Percentiles rank a stretch among this genome's conserved stretches.
Conservation (phyloP, 2,888 invertebrate species). For the Morpho achilles region DNA sequence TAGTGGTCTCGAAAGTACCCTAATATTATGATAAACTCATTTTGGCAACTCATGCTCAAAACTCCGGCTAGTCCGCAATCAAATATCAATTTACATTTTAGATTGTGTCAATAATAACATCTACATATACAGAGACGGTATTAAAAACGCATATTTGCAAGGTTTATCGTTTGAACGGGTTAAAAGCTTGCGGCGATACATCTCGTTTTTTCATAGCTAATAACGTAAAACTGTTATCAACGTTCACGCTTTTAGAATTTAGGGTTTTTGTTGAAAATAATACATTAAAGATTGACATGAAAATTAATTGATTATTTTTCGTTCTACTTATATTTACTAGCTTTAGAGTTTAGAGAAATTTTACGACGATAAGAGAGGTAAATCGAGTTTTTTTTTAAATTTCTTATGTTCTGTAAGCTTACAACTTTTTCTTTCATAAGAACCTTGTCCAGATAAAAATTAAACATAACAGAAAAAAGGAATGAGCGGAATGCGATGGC, state of each 20-base stretch:
- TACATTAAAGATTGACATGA: background rate
- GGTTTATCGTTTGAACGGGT: slow-evolving; percentile 14
- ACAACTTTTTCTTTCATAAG: no score
- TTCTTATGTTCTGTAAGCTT: no score
- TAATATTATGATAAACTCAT: no score
- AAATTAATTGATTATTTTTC: background rate
- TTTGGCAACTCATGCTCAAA: background rate
- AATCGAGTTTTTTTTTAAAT: no score
- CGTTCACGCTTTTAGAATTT: slow-evolving; percentile 1
- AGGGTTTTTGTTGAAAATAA: background rate
- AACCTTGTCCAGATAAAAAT: no score
- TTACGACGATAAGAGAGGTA: no score
- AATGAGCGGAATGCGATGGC: no score
- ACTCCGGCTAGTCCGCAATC: slow-evolving; percentile 2
- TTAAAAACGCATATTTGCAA: slow-evolving; percentile 14
- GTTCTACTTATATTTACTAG: no score
- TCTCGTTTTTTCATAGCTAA: slow-evolving; percentile 9
- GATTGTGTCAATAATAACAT: slow-evolving; percentile 12
- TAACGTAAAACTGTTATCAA: slow-evolving; percentile 13
- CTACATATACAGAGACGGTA: slow-evolving; percentile 14
- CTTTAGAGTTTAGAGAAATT: no score
- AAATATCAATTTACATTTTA: slow-evolving; percentile 10
- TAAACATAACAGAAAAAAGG: no score
- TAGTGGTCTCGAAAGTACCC: no score
- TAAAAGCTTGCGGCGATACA: slow-evolving; percentile 12